A percentile compares a stretch with the other conserved stretches of the same genome.
phyloP scores from a whole-genome alignment of 2,888 invertebrate genomes.

The Onchidella celtica region DNA sequence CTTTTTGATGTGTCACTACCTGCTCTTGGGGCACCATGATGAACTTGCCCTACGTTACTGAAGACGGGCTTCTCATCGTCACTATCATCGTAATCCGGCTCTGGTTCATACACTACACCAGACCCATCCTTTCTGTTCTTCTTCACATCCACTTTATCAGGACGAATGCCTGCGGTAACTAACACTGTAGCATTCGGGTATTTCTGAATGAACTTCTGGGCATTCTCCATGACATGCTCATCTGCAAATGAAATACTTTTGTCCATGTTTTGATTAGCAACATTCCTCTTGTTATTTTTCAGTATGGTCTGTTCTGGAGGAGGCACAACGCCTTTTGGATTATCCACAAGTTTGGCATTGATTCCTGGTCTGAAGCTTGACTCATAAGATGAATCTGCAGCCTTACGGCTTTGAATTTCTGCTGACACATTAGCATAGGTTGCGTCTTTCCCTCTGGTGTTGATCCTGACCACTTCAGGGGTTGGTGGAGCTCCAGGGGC shows the following conservation, averaged over 20 bases:
- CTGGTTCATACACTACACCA: slow-evolving; percentile 63
- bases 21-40: not conserved
- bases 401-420: slow-evolving; percentile 52
- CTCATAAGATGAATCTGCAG: slow-evolving; percentile 67
- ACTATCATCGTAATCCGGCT: slow-evolving; percentile 72
- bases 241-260: slow-evolving; percentile 69
- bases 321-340: slow-evolving; percentile 82
- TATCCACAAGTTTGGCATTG: slow-evolving; percentile 92
- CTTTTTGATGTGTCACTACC: not conserved
- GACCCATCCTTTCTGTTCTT: slow-evolving; percentile 28
- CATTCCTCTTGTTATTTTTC: slow-evolving; percentile 57
- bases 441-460: slow-evolving; percentile 59
- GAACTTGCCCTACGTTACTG: not conserved
- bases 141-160: slow-evolving; percentile 48
- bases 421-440: slow-evolving; percentile 77
- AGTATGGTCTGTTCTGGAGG: slow-evolving; percentile 58
- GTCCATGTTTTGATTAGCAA: slow-evolving; percentile 50
- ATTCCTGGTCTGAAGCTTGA: slow-evolving; percentile 94
- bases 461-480: slow-evolving; percentile 63
- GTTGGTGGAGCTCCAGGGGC: slow-evolving; percentile 62
- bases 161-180: slow-evolving; percentile 70
- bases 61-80: slow-evolving; percentile 56
- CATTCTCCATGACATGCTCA: slow-evolving; percentile 70
- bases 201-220: slow-evolving; percentile 70
- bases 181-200: slow-evolving; percentile 74